A percentile compares a stretch with the other conserved stretches of the same genome.
Evolutionary conservation across 2,888 invertebrate genomes (phyloP).

Genomic region (Hymenopus coronatus): DNA sequence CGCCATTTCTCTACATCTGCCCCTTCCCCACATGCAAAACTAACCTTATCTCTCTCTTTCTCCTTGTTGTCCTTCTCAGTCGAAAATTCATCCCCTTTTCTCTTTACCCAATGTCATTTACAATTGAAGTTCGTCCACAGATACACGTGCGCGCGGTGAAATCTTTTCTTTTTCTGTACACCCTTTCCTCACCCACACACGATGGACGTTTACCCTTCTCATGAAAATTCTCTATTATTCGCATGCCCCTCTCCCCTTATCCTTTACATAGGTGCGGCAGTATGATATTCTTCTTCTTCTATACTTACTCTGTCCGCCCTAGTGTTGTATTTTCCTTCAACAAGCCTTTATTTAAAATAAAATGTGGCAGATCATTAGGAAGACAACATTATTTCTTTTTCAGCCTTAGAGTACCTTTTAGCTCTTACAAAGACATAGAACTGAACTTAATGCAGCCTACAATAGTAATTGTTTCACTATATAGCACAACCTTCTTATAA

Average conservation of each 20-base stretch:
- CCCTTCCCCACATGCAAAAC: conserved; percentile 4
- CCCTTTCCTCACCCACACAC: conserved; percentile 1
- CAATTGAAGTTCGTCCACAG: conserved; percentile 29
- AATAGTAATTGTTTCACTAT: too few relatives aligned
- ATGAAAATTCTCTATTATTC: conserved; percentile 33
- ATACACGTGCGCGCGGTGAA: not conserved
- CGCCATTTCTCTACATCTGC: not conserved
- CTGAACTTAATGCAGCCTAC: too few relatives aligned
- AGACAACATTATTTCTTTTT: too few relatives aligned
- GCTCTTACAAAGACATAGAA: too few relatives aligned
- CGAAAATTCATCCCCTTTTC: conserved; percentile 3
- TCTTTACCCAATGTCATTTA: conserved; percentile 30
- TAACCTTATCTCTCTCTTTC: conserved; percentile 33
- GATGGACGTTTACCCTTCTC: conserved; percentile 19
- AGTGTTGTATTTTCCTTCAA: too few relatives aligned
- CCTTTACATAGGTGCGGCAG: conserved; percentile 22
- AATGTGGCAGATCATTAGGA: too few relatives aligned
- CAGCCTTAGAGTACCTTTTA: too few relatives aligned
- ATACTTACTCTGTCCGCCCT: too few relatives aligned
- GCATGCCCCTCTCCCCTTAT: conserved; percentile 29
- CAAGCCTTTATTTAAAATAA: too few relatives aligned
- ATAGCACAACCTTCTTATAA: too few relatives aligned
- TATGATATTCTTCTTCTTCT: conserved; percentile 30
- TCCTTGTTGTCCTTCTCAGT: conserved; percentile 12
- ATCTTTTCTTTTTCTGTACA: conserved; percentile 2